These are phyloP conservation scores for Heliornis fulica DNA, from an alignment of 2,113 vertebrate genomes.

Conservation along the genomic window DNA sequence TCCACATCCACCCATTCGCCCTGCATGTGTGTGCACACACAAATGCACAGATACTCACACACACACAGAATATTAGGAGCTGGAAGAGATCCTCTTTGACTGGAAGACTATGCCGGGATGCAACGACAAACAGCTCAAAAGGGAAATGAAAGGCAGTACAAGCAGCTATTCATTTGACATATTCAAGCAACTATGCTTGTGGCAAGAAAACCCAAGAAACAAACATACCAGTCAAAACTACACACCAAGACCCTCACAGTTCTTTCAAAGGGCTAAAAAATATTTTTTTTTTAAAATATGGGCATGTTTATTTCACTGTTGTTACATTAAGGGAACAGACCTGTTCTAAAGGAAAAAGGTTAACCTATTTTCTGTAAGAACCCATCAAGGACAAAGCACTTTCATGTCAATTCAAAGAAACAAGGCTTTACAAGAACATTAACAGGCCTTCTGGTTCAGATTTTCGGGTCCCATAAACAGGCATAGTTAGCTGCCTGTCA, in stretches of 20 bases:
- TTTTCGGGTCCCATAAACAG: not conserved
- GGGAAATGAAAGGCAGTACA: not conserved
- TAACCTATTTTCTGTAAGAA: not conserved
- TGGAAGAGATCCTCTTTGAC: no score
- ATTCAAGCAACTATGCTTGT: not conserved
- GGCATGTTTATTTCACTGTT: not conserved
- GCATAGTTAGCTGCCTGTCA: not conserved
- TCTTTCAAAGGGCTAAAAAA: not conserved
- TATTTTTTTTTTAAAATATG: not conserved
- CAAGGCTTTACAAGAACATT: not conserved
- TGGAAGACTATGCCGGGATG: not conserved
- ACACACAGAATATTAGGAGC: no score
- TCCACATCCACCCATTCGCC: not conserved
- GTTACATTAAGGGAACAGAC: not conserved
- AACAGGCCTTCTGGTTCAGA: not conserved
- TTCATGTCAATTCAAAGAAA: not conserved
- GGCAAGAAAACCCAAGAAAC: not conserved
- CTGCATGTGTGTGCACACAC: accelerated
- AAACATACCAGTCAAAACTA: not conserved
- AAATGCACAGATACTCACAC: not conserved
- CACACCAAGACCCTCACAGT: not conserved
- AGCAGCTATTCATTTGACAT: not conserved
- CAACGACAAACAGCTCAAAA: not conserved
- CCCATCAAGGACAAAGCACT: not conserved
- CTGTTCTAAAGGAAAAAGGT: not conserved